A percentile compares a stretch with the other conserved stretches of the same genome.
These are phyloP conservation scores for Nylanderia fulva DNA, from an alignment of 1,140 invertebrate species.

Conservation along the genomic window DNA sequence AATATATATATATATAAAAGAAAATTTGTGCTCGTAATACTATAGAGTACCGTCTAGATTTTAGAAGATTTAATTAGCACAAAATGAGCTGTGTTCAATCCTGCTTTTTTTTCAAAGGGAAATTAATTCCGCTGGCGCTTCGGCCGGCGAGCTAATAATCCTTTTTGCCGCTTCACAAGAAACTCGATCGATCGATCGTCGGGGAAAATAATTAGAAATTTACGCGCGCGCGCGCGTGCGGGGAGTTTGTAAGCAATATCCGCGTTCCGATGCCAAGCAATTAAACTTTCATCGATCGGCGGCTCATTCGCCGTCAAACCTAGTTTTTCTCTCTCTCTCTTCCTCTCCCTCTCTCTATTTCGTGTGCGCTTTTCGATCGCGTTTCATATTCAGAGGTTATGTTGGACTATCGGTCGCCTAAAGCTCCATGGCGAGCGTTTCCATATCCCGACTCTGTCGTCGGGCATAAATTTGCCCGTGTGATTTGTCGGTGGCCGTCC, in stretches of 20 bases:
- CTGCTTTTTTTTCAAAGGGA: constrained; percentile 31
- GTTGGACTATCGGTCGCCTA: constrained; percentile 26
- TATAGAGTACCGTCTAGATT: not conserved
- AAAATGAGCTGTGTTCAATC: constrained; percentile 24
- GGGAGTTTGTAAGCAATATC: constrained; percentile 62
- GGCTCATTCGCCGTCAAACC: constrained; percentile 54
- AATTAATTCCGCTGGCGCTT: constrained; percentile 36
- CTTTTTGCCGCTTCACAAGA: constrained; percentile 44
- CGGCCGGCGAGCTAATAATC: constrained; percentile 34
- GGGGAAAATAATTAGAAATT: constrained; percentile 61
- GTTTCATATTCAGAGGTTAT: constrained; percentile 38
- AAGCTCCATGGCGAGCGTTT: constrained; percentile 23
- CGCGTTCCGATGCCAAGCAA: constrained; percentile 59
- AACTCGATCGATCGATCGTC: constrained; percentile 58
- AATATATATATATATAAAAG: not conserved
- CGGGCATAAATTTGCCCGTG: constrained; percentile 57
- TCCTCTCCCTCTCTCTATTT: not conserved
- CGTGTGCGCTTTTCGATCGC: constrained; percentile 18
- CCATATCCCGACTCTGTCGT: constrained; percentile 52
- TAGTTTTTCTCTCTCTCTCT: not conserved
- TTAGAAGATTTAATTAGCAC: constrained; percentile 37
- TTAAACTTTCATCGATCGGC: constrained; percentile 58
- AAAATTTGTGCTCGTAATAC: not conserved
- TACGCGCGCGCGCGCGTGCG: constrained; percentile 38
- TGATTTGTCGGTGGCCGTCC: constrained; percentile 53